Evolutionary conservation across 2,797 vertebrate genomes (phyloP).

Genomic region (Morus bassanus): DNA sequence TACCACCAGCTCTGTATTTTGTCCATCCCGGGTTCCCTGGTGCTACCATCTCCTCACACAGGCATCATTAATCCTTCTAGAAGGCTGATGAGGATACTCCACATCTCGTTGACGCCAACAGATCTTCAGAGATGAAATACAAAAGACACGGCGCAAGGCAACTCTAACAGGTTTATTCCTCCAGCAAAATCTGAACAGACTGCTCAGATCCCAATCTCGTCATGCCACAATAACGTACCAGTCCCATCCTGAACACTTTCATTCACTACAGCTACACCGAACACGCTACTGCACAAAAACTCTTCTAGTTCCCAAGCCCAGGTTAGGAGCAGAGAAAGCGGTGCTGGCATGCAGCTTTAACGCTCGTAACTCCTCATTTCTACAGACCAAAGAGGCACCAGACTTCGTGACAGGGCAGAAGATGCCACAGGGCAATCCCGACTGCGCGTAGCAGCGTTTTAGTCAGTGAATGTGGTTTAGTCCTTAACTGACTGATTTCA

Average conservation of each 20-base stretch:
- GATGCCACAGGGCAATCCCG: fast-evolving
- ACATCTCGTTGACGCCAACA: not conserved
- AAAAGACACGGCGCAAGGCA: not conserved
- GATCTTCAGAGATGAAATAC: not conserved
- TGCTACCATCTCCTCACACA: not conserved
- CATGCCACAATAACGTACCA: not conserved
- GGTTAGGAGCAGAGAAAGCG: fast-evolving
- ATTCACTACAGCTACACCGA: not conserved
- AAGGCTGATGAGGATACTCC: not conserved
- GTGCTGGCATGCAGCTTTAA: fast-evolving
- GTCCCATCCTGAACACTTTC: not conserved
- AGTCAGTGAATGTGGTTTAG: not conserved
- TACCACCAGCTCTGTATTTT: not conserved
- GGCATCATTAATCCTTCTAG: not conserved
- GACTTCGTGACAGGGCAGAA: not conserved
- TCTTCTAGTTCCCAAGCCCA: not conserved
- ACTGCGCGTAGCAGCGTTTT: fast-evolving
- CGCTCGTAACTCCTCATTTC: not conserved
- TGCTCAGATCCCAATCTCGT: not conserved
- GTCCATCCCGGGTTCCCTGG: not conserved
- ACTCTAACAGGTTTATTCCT: not conserved
- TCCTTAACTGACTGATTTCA: not conserved
- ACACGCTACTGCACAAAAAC: not conserved
- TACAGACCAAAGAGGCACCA: not conserved
- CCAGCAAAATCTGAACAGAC: not conserved